Conservation (phyloP, 2,888 invertebrate species). For the Salticus scenicus region DNA sequence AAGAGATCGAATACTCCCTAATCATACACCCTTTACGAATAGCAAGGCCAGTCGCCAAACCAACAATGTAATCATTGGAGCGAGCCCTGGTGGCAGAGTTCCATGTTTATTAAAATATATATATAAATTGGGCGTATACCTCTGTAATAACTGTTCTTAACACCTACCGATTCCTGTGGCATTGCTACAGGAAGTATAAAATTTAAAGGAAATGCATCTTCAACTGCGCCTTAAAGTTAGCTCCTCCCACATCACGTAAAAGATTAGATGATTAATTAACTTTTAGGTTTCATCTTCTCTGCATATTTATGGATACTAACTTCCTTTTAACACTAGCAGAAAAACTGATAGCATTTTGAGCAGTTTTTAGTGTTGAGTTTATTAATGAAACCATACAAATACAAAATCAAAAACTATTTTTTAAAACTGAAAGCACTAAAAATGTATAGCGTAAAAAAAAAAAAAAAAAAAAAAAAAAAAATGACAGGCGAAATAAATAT, state of each 20-base stretch:
- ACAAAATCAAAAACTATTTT: no score
- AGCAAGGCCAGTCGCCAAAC: slow-evolving; percentile 63
- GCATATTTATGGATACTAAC: no score
- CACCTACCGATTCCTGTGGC: slow-evolving; percentile 27
- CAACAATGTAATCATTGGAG: slow-evolving; percentile 31
- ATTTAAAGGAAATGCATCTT: slow-evolving; percentile 20
- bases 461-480: no score
- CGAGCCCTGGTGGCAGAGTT: slow-evolving; percentile 26
- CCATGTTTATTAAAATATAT: slow-evolving; percentile 33
- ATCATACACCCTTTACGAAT: slow-evolving; percentile 52
- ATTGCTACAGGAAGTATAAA: slow-evolving; percentile 26
- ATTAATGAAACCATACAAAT: no score
- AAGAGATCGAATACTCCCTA: slow-evolving; percentile 23
- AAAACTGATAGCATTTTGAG: no score
- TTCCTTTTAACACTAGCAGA: no score
- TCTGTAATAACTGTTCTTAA: slow-evolving; percentile 47
- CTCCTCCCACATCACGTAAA: not conserved
- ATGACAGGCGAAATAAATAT: no score
- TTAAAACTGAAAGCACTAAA: no score
- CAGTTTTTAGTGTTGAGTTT: no score
- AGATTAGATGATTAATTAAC: not conserved
- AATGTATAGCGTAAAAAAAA: no score
- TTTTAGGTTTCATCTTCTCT: not conserved
- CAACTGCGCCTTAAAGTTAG: not conserved
- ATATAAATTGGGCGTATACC: slow-evolving; percentile 24